phyloP scores from a whole-genome alignment of 2,113 vertebrate species.

The Pachyramphus minor region DNA sequence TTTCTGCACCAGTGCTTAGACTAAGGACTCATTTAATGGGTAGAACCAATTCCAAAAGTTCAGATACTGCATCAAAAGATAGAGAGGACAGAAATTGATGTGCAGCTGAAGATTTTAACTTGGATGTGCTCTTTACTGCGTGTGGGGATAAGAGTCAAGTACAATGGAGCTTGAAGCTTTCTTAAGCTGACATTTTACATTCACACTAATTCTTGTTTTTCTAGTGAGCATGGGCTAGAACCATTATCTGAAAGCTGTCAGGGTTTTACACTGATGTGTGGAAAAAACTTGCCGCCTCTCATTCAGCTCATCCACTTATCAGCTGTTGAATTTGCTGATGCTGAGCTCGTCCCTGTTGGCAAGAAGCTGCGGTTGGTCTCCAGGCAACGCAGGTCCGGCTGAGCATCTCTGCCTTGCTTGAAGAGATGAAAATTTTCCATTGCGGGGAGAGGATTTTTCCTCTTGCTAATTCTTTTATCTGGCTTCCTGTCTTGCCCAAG shows the following conservation, averaged over 20 bases:
- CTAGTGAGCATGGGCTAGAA: neutral
- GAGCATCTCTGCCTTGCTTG: slow-evolving; percentile 64
- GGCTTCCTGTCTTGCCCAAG: neutral
- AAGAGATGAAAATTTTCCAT: slow-evolving; percentile 77
- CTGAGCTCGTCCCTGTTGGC: slow-evolving; percentile 25
- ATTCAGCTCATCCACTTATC: neutral
- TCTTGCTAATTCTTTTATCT: neutral
- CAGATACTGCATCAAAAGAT: neutral
- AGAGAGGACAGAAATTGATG: neutral
- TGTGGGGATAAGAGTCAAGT: neutral
- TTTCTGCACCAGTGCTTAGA: neutral
- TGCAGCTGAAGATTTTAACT: neutral
- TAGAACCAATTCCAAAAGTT: neutral
- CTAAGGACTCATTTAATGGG: neutral
- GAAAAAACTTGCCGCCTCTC: neutral
- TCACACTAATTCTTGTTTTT: neutral
- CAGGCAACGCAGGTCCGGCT: slow-evolving; percentile 64
- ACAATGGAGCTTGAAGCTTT: neutral
- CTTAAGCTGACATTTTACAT: neutral
- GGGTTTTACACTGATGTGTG: neutral
- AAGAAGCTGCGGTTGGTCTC: slow-evolving; percentile 53
- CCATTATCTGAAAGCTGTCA: neutral
- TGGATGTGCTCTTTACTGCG: neutral
- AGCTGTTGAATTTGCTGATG: slow-evolving; percentile 49
- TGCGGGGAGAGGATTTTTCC: slow-evolving; percentile 62